phyloP scores from a whole-genome alignment of 2,113 vertebrate species.

The Cisticola juncidis region DNA sequence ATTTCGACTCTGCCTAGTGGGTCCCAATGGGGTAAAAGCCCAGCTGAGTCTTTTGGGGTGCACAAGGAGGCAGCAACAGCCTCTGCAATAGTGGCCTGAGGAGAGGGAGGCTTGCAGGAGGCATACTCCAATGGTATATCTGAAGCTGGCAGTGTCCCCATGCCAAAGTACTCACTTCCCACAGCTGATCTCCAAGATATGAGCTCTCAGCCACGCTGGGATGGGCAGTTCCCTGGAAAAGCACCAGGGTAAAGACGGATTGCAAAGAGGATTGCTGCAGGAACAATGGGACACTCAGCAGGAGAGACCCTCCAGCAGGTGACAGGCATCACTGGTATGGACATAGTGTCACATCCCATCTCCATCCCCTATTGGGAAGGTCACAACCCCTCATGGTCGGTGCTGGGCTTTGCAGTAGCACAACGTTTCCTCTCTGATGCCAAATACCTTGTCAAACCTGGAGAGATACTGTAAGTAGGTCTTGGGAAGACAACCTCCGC shows the following conservation, averaged over 20 bases:
- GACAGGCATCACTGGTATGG: fast-evolving
- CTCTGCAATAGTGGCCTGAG: fast-evolving
- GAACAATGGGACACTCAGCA: background rate
- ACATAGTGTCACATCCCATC: background rate
- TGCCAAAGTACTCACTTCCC: fast-evolving
- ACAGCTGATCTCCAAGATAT: fast-evolving
- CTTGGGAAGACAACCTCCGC: background rate
- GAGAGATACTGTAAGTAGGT: background rate
- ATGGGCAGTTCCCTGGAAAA: background rate
- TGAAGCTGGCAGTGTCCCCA: background rate
- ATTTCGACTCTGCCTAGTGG: fast-evolving
- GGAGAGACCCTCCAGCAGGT: background rate
- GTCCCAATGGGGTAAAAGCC: background rate
- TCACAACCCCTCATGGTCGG: fast-evolving
- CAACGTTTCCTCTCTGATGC: background rate
- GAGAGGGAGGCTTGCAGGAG: background rate
- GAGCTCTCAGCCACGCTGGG: background rate
- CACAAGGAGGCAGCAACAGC: background rate
- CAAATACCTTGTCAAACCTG: background rate
- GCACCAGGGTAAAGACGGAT: background rate
- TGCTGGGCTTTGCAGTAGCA: background rate
- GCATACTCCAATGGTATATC: background rate
- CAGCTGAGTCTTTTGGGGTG: background rate
- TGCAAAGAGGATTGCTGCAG: background rate
- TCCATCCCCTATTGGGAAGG: background rate